phyloP scores from a whole-genome alignment of 2,113 vertebrate species.

The Gallinago paraguaiae region DNA sequence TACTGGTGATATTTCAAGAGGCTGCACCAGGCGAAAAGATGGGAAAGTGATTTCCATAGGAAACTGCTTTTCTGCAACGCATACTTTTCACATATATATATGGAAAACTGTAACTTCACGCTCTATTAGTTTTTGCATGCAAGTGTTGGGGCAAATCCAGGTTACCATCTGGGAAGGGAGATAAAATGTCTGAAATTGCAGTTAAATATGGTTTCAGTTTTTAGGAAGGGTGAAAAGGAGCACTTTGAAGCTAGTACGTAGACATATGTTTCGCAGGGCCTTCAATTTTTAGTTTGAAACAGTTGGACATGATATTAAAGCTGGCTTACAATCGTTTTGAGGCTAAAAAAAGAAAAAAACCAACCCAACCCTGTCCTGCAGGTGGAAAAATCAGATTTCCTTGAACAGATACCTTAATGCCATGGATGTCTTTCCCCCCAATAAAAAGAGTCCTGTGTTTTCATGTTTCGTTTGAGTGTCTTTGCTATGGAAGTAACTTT shows the following conservation, averaged over 20 bases:
- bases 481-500: background rate
- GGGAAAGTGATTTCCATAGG: slow-evolving; percentile 23
- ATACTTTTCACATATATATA: slow-evolving; percentile 44
- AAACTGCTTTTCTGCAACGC: background rate
- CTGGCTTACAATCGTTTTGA: background rate
- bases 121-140: slow-evolving; percentile 29
- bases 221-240: slow-evolving; percentile 22
- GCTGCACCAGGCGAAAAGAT: background rate
- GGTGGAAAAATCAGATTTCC: slow-evolving; percentile 12
- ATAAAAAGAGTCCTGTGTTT: background rate
- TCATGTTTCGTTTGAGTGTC: background rate
- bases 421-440: background rate
- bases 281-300: slow-evolving; percentile 12
- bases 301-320: slow-evolving; percentile 20
- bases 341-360: background rate
- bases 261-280: slow-evolving; percentile 53
- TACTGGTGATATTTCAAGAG: slow-evolving; percentile 1
- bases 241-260: slow-evolving; percentile 51
- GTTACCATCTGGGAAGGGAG: slow-evolving; percentile 53
- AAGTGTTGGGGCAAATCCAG: slow-evolving; percentile 47
- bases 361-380: background rate
- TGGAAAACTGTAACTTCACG: slow-evolving; percentile 46
- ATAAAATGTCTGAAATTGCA: slow-evolving; percentile 43
- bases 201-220: slow-evolving; percentile 44
- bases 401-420: background rate